A percentile compares a stretch with the other conserved stretches of the same genome.
phyloP scores from a whole-genome alignment of 2,113 vertebrate species.

The Ceyx cyanopectus region DNA sequence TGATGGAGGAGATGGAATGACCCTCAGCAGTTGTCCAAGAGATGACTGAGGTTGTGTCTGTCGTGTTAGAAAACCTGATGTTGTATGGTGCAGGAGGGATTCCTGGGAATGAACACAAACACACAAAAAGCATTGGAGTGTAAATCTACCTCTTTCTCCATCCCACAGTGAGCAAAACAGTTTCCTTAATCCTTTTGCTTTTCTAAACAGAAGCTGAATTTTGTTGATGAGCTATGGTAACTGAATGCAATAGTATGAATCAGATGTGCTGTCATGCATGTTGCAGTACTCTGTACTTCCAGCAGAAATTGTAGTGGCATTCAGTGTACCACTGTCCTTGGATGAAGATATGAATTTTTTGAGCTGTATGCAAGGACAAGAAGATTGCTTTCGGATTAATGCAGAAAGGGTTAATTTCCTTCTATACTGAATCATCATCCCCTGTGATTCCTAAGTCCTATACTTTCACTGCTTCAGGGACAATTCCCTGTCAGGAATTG shows the following conservation, averaged over 20 bases:
- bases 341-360: background rate
- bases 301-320: background rate
- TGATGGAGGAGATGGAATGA: slow-evolving; percentile 85
- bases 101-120: slow-evolving; percentile 74
- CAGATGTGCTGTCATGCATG: background rate
- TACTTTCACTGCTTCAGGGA: background rate
- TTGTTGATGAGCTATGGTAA: background rate
- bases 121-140: background rate
- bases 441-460: background rate
- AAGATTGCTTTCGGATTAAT: background rate
- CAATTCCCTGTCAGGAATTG: background rate
- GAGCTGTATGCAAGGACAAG: background rate
- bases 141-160: background rate
- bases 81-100: slow-evolving; percentile 83
- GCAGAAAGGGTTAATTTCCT: background rate
- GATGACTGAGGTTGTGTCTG: slow-evolving; percentile 83
- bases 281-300: background rate
- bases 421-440: background rate
- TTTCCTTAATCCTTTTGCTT: background rate
- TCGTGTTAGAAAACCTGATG: slow-evolving; percentile 83
- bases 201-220: background rate
- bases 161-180: background rate
- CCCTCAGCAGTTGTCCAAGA: slow-evolving; percentile 84
- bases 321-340: background rate
- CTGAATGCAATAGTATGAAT: background rate